phyloP scores from a whole-genome alignment of 2,888 invertebrate genomes.

The Prostheceraeus crozeri region DNA sequence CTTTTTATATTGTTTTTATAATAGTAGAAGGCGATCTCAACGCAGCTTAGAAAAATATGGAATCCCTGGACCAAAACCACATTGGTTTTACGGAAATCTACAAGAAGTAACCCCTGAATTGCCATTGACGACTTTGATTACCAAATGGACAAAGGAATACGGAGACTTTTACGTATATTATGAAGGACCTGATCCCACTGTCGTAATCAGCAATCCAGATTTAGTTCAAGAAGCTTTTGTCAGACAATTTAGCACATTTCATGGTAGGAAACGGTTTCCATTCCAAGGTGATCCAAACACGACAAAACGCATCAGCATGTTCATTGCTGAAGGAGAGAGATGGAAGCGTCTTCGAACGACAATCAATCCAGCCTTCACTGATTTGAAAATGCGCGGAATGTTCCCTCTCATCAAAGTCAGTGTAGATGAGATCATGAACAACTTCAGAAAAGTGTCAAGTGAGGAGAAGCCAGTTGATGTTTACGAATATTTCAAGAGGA shows the following conservation, averaged over 20 bases:
- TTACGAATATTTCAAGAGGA: too few species aligned
- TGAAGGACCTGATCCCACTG: conserved; percentile 42
- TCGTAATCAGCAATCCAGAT: conserved; percentile 44
- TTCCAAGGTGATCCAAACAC: conserved; percentile 35
- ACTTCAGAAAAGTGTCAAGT: too few species aligned
- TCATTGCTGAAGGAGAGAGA: conserved; percentile 9
- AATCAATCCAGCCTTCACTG: conserved; percentile 4
- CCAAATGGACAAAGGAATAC: conserved; percentile 43
- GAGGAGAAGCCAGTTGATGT: too few species aligned
- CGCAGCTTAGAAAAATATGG: too few species aligned
- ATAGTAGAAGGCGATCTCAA: too few species aligned
- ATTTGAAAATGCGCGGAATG: conserved; percentile 8
- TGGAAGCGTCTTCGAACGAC: conserved; percentile 14
- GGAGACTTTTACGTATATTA: conserved; percentile 45
- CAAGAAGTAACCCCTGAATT: conserved; percentile 39
- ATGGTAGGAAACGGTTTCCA: conserved; percentile 42
- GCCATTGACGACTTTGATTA: too few species aligned
- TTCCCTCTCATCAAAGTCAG: conserved; percentile 15
- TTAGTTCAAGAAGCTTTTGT: conserved; percentile 46
- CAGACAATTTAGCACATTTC: conserved; percentile 46
- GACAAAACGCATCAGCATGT: conserved; percentile 10
- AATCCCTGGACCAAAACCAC: conserved; percentile 48
- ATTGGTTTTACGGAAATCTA: conserved; percentile 49
- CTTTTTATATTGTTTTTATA: too few species aligned
- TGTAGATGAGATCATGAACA: too few species aligned